phyloP scores from a whole-genome alignment of 2,797 vertebrate genomes.

The Coregonus sp. region DNA sequence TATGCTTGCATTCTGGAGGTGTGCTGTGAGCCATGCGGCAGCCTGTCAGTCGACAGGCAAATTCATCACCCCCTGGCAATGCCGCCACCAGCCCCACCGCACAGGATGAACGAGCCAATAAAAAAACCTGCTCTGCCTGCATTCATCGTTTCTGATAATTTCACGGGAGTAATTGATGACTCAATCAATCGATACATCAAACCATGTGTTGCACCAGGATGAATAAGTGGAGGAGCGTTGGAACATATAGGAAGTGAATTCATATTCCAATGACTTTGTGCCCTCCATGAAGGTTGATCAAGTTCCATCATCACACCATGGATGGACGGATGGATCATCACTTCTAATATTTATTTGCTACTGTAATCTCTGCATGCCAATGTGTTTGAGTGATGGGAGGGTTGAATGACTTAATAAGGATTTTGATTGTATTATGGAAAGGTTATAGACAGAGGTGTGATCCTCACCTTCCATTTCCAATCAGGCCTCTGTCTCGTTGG shows the following conservation, averaged over 20 bases:
- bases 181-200: conserved; percentile 67
- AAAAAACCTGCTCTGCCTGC: conserved; percentile 59
- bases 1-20: conserved; percentile 21
- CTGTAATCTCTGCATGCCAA: background rate
- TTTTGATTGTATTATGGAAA: background rate
- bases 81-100: conserved; percentile 38
- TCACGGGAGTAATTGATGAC: conserved; percentile 71
- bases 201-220: conserved; percentile 50
- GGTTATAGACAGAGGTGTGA: background rate
- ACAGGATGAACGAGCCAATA: conserved; percentile 52
- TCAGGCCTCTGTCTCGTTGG: conserved; percentile 94
- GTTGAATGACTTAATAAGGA: conserved; percentile 14
- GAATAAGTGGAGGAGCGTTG: conserved; percentile 42
- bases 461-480: conserved; percentile 92
- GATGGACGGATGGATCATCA: background rate
- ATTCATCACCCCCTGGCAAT: conserved; percentile 63
- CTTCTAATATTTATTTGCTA: conserved; percentile 6
- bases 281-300: conserved; percentile 27
- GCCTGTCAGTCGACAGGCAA: conserved; percentile 53
- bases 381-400: background rate
- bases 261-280: conserved; percentile 44
- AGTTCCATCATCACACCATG: background rate
- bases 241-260: conserved; percentile 56
- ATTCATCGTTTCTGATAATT: conserved; percentile 63
- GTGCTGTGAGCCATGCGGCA: conserved; percentile 21